Conservation (phyloP, 2,113 vertebrate species). For the Cercopithecus mona region DNA sequence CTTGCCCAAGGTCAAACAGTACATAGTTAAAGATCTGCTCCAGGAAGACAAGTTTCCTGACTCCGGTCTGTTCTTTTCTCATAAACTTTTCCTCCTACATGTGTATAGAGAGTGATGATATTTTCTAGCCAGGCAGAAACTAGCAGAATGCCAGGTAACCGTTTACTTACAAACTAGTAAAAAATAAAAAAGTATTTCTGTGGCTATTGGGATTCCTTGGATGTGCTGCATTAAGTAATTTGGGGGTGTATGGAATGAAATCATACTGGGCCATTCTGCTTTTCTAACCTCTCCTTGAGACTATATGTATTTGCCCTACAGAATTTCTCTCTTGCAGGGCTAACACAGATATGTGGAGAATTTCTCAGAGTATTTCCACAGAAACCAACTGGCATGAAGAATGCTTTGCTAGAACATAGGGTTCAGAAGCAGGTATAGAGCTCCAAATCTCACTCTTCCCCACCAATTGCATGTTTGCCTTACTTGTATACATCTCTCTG, state of each 20-base stretch:
- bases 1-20: background rate
- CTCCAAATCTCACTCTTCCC: background rate
- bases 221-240: background rate
- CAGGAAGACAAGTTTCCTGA: background rate
- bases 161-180: background rate
- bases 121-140: background rate
- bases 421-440: background rate
- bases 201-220: background rate
- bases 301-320: background rate
- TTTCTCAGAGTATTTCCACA: background rate
- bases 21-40: background rate
- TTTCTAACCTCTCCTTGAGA: background rate
- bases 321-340: background rate
- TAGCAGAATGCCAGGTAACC: background rate
- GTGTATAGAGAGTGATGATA: background rate
- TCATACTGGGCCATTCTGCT: background rate
- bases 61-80: background rate
- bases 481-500: background rate
- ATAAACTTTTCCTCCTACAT: background rate
- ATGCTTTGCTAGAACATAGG: background rate
- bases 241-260: background rate
- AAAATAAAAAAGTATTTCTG: background rate
- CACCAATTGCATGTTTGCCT: background rate
- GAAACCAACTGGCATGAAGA: background rate
- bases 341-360: background rate